Percentiles rank a stretch among this genome's conserved stretches.
phyloP scores from a whole-genome alignment of 1,140 invertebrate genomes.

The Melanaphis sacchari region DNA sequence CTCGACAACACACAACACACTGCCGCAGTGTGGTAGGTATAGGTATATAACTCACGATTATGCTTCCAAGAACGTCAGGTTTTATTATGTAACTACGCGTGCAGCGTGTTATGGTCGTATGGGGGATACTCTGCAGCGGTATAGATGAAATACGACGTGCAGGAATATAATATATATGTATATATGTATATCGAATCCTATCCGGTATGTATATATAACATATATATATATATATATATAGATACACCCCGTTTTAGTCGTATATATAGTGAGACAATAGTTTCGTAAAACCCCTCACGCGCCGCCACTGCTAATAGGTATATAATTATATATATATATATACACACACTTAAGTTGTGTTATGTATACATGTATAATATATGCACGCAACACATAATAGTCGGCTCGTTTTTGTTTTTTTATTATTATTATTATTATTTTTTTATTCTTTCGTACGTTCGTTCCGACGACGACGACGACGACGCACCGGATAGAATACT shows the following conservation, averaged over 20 bases:
- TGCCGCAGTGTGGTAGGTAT: background rate
- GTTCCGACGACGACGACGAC: background rate
- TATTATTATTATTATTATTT: background rate
- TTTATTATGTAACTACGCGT: background rate
- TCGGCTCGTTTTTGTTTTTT: background rate
- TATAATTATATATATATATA: background rate
- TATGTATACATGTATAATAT: background rate
- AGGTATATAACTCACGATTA: background rate
- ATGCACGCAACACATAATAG: background rate
- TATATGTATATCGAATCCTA: too few species aligned
- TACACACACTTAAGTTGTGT: too few species aligned
- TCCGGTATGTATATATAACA: too few species aligned
- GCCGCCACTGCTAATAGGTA: background rate
- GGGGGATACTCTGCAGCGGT: too few species aligned
- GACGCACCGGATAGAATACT: background rate
- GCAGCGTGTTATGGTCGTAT: too few species aligned
- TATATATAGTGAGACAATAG: too few species aligned
- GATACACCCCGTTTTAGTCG: too few species aligned
- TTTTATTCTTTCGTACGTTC: background rate
- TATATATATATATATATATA: too few species aligned
- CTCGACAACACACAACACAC: background rate
- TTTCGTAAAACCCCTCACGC: too few species aligned
- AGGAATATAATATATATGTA: background rate
- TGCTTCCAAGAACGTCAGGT: background rate
- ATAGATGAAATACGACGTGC: background rate